A percentile compares a stretch with the other conserved stretches of the same genome.
These are phyloP conservation scores for Pegoplata infirma DNA, from an alignment of 2,888 invertebrate genomes.

Conservation along the genomic window DNA sequence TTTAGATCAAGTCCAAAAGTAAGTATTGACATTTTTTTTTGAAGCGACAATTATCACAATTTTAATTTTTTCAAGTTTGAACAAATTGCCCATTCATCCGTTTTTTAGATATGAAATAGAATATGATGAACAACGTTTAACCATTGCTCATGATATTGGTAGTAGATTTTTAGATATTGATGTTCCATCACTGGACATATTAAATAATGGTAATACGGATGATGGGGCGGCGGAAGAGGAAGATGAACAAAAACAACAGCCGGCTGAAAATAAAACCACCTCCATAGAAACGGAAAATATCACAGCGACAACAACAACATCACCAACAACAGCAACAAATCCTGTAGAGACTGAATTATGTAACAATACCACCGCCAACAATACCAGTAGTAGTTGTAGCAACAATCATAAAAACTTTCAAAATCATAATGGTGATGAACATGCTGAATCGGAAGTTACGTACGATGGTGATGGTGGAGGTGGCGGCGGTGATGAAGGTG, in stretches of 20 bases:
- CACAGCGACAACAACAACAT: conserved; percentile 61
- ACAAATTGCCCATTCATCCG: conserved; percentile 58
- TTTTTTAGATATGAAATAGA: conserved; percentile 91
- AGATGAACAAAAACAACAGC: conserved; percentile 58
- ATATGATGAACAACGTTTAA: conserved; percentile 91
- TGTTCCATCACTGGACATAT: conserved; percentile 61
- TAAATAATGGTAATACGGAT: conserved; percentile 64
- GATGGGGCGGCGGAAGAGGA: conserved; percentile 51
- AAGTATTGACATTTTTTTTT: conserved; percentile 64
- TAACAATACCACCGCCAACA: conserved; percentile 76
- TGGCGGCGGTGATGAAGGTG: conserved; percentile 75
- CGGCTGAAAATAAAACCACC: conserved; percentile 56
- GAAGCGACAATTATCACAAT: background rate
- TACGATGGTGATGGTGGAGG: conserved; percentile 76
- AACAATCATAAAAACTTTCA: conserved; percentile 72
- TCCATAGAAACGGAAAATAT: conserved; percentile 58
- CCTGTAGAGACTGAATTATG: conserved; percentile 76
- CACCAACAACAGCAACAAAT: conserved; percentile 65
- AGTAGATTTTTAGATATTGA: conserved; percentile 79
- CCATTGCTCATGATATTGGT: conserved; percentile 84
- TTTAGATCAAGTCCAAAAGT: conserved; percentile 89
- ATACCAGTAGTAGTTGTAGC: conserved; percentile 69
- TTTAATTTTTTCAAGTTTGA: conserved; percentile 56
- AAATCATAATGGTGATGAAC: conserved; percentile 77
- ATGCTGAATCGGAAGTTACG: conserved; percentile 69